A percentile compares a stretch with the other conserved stretches of the same genome.
Evolutionary conservation across 1,140 invertebrate species (phyloP).

Genomic region (Heliconius nattereri): DNA sequence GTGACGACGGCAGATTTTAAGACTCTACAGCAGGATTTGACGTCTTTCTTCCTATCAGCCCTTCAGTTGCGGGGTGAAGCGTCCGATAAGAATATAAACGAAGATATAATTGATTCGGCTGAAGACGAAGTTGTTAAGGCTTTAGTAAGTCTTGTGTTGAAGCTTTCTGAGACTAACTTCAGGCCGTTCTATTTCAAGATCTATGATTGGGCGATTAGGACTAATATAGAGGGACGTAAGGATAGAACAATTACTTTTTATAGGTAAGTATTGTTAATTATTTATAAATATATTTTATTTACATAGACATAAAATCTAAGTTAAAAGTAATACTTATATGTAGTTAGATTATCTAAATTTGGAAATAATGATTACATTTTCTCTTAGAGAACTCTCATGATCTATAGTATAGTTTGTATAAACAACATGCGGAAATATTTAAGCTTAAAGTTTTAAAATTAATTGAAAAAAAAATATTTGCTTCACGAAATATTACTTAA

Average conservation of each 20-base stretch:
- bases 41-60: constrained; percentile 88
- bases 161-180: constrained; percentile 93
- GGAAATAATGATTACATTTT: too few relatives aligned
- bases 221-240: constrained; percentile 81
- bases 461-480: neutral
- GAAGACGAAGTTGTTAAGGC: constrained; percentile 89
- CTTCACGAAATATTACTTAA: neutral
- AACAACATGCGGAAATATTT: too few relatives aligned
- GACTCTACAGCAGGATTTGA: constrained; percentile 84
- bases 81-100: constrained; percentile 62
- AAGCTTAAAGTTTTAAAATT: too few relatives aligned
- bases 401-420: too few relatives aligned
- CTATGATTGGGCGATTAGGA: constrained; percentile 90
- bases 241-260: constrained; percentile 90
- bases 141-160: constrained; percentile 89
- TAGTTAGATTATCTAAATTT: too few relatives aligned
- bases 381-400: too few relatives aligned
- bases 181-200: constrained; percentile 93
- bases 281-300: neutral
- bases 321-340: too few relatives aligned
- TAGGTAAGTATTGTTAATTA: constrained; percentile 76
- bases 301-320: too few relatives aligned
- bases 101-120: constrained; percentile 67
- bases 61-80: constrained; percentile 85
- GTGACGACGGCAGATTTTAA: constrained; percentile 84